Evolutionary conservation across 2,797 vertebrate genomes (phyloP).

Genomic region (Heliangelus exortis): DNA sequence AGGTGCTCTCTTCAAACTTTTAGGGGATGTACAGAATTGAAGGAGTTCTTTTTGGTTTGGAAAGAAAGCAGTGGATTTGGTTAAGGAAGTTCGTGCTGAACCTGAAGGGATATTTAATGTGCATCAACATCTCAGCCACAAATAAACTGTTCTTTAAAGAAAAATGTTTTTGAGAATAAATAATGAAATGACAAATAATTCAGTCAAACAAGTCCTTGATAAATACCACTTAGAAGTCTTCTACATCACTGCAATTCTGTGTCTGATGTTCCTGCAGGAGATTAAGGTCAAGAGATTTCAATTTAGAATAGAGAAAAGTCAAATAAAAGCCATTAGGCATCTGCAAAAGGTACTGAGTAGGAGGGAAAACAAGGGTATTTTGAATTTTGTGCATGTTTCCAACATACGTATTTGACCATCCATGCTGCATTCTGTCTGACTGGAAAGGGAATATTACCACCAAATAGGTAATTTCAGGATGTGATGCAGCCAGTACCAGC

Average conservation of each 20-base stretch:
- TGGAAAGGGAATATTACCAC: neutral
- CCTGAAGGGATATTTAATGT: constrained; percentile 39
- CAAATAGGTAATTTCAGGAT: constrained; percentile 31
- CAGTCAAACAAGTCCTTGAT: constrained; percentile 38
- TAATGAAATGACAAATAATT: constrained; percentile 37
- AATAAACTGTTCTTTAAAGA: constrained; percentile 44
- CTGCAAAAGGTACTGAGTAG: constrained; percentile 38
- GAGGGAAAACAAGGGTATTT: neutral
- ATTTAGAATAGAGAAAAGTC: constrained; percentile 22
- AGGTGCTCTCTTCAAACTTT: constrained; percentile 48
- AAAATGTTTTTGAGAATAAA: neutral
- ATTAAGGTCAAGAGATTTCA: constrained; percentile 14
- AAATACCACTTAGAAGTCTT: constrained; percentile 16
- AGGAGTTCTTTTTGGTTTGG: constrained; percentile 64
- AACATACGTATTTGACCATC: neutral
- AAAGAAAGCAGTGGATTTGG: constrained; percentile 69
- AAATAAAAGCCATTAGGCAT: constrained; percentile 29
- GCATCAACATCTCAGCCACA: constrained; percentile 24
- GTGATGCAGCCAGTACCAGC: neutral
- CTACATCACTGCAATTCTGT: neutral
- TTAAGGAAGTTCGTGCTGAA: constrained; percentile 64
- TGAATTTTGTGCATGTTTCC: neutral
- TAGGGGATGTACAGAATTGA: constrained; percentile 51
- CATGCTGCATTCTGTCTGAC: neutral
- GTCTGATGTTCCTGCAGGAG: neutral